A percentile compares a stretch with the other conserved stretches of the same genome.
phyloP scores from a whole-genome alignment of 2,113 vertebrate species.

The Acrocephalus arundinaceus region DNA sequence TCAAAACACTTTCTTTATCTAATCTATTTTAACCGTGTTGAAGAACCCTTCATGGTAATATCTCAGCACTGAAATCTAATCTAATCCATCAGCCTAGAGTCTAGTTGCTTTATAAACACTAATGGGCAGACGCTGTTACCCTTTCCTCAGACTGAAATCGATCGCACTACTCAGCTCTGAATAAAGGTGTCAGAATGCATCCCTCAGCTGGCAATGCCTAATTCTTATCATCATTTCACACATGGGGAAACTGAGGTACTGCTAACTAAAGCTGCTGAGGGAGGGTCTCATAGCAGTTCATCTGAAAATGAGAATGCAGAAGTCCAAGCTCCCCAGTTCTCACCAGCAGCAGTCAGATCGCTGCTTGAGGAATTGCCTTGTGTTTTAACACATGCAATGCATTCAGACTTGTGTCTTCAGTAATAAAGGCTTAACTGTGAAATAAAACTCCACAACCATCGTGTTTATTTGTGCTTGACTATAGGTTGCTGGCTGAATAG shows the following conservation, averaged over 20 bases:
- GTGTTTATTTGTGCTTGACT: constrained; percentile 22
- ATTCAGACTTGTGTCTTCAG: neutral
- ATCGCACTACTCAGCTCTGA: neutral
- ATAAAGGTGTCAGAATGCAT: neutral
- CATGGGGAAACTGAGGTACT: constrained; percentile 6
- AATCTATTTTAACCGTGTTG: constrained; percentile 2
- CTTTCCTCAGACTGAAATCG: neutral
- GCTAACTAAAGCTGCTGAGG: neutral
- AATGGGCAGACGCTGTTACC: neutral
- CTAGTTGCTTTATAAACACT: neutral
- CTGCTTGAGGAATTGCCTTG: neutral
- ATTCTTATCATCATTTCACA: neutral
- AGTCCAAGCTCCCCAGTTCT: neutral
- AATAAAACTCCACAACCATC: constrained; percentile 30
- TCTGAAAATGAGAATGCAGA: neutral
- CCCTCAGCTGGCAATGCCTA: neutral
- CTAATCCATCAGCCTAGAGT: constrained; percentile 22
- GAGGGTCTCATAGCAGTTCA: neutral
- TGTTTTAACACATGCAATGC: neutral
- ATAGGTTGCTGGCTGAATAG: neutral
- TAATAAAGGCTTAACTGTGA: constrained; percentile 38
- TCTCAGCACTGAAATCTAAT: constrained; percentile 38
- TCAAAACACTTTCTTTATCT: constrained; percentile 35
- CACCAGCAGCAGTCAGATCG: neutral
- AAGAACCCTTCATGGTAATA: constrained; percentile 19